These are phyloP conservation scores for Drosophila ironensis DNA, from an alignment of 1,140 invertebrate genomes.

Conservation along the genomic window DNA sequence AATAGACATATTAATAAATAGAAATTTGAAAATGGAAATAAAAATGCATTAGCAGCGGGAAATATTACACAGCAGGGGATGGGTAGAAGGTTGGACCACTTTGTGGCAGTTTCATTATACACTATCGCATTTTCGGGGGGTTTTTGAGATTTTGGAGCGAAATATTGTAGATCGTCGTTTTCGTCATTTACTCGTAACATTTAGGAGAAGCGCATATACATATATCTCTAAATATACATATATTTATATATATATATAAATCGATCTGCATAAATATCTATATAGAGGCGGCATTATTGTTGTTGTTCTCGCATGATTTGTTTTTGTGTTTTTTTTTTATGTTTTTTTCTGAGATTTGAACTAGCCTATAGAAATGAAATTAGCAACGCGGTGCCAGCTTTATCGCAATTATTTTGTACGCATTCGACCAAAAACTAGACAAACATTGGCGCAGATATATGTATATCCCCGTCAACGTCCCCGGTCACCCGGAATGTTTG, in stretches of 20 bases:
- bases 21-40: constrained; percentile 25
- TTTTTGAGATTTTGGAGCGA: constrained; percentile 14
- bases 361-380: constrained; percentile 75
- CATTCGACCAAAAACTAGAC: constrained; percentile 6
- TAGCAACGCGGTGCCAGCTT: constrained; percentile 35
- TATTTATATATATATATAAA: constrained; percentile 57
- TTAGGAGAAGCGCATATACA: constrained; percentile 63
- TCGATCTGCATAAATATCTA: constrained; percentile 72
- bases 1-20: constrained; percentile 55
- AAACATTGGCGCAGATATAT: constrained; percentile 7
- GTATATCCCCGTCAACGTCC: no score
- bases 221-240: constrained; percentile 57
- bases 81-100: constrained; percentile 38
- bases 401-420: neutral
- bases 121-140: constrained; percentile 17
- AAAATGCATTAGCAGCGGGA: constrained; percentile 36
- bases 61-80: constrained; percentile 29
- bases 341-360: constrained; percentile 74
- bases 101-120: constrained; percentile 49
- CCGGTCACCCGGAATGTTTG: neutral
- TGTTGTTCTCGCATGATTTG: constrained; percentile 67
- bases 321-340: constrained; percentile 42
- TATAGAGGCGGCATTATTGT: constrained; percentile 77
- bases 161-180: constrained; percentile 5
- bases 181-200: constrained; percentile 52